Evolutionary conservation across 1,140 invertebrate species (phyloP).

Genomic region (Drosophila arizonae): DNA sequence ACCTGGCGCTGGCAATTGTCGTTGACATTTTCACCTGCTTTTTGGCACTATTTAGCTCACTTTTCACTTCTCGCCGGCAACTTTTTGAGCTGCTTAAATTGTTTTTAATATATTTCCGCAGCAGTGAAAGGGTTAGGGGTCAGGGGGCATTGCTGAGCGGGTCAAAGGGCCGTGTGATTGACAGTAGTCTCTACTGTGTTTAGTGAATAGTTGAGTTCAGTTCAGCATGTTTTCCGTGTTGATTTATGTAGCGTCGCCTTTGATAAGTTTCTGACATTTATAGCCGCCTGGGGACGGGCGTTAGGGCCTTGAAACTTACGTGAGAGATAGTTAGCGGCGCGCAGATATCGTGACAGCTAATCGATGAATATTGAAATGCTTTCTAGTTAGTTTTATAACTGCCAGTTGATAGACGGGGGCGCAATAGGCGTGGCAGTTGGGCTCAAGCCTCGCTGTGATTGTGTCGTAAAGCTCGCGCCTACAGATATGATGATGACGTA

Average conservation of each 20-base stretch:
- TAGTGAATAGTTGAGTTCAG: constrained; percentile 12
- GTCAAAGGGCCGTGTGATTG: constrained; percentile 42
- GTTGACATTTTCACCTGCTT: constrained; percentile 75
- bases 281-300: neutral
- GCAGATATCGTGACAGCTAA: constrained; percentile 68
- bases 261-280: constrained; percentile 63
- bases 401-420: neutral
- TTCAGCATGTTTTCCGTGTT: constrained; percentile 46
- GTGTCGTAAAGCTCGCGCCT: constrained; percentile 15
- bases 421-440: neutral
- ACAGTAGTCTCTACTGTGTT: constrained; percentile 25
- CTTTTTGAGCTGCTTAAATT: constrained; percentile 62
- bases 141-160: neutral
- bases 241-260: constrained; percentile 57
- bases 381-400: constrained; percentile 46
- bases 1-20: constrained; percentile 68
- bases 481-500: neutral
- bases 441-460: constrained; percentile 15
- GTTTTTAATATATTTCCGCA: constrained; percentile 62
- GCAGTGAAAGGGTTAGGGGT: constrained; percentile 1
- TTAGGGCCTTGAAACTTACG: neutral
- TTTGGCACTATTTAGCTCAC: constrained; percentile 28
- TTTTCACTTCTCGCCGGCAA: constrained; percentile 18
- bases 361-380: constrained; percentile 70
- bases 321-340: constrained; percentile 41